Evolutionary conservation across 2,888 invertebrate species (phyloP).

Genomic region (Conus canariensis): DNA sequence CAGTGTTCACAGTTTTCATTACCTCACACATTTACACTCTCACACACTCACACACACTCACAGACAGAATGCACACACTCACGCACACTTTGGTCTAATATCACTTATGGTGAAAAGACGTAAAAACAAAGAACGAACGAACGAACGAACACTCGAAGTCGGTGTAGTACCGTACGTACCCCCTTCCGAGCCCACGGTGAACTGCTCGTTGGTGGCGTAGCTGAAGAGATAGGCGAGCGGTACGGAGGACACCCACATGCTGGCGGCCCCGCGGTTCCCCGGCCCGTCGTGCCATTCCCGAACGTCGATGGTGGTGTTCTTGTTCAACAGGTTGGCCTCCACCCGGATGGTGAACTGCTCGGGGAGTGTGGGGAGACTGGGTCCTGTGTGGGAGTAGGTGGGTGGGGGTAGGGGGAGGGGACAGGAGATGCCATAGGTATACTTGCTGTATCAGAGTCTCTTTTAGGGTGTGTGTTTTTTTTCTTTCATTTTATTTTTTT

Average conservation of each 20-base stretch:
- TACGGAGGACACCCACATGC: conserved; percentile 2
- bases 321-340: conserved; percentile 40
- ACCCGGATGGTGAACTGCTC: conserved; percentile 37
- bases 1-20: too few species aligned
- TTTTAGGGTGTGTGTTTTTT: background rate
- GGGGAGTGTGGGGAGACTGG: conserved; percentile 38
- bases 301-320: conserved; percentile 30
- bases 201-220: background rate
- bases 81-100: too few species aligned
- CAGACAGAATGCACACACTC: background rate
- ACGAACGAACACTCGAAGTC: background rate
- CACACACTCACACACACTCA: background rate
- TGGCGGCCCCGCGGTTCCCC: conserved; percentile 27
- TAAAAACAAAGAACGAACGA: too few species aligned
- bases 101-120: too few species aligned
- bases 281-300: conserved; percentile 38
- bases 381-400: conserved; percentile 30
- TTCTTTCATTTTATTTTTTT: background rate
- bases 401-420: background rate
- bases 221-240: conserved; percentile 14
- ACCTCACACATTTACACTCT: too few species aligned
- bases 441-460: background rate
- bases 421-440: background rate
- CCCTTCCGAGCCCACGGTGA: background rate
- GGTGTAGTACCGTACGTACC: too few species aligned